Evolutionary conservation across 2,888 invertebrate genomes (phyloP), one percentile per base, ranked within the genome.

Genomic region (Pyrrhia umbra): DNA sequence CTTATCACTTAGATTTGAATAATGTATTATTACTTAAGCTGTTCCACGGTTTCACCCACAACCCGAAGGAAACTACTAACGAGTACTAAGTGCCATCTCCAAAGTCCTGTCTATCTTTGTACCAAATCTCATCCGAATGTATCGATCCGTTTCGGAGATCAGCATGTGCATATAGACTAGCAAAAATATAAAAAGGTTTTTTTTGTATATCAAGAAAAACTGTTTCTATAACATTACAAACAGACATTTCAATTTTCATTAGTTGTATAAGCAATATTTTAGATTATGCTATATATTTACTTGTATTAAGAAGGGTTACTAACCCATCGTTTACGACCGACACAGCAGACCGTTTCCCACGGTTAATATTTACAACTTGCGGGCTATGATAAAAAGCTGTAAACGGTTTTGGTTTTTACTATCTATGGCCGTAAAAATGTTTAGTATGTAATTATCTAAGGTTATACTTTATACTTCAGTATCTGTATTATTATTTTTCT

Each of bases 331-430:
- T 78, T 78, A 78, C 61, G 73, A 75, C 50, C 46, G 9, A 34
- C 20, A 43, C 50, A 42, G 62, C 27, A 47, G 47, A 55, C 67
- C 40, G 47, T 49, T 73, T 54, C 42, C 42, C 54, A 56, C 50
- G 27, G 52, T 64, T 46, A 50, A 59, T 65, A 76, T 78, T 78
- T 68, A 78, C 73, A 60, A 73, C 73, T 67, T 47, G 27, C 25
- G 18, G 43, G 58, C 40, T 64, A 62, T 66, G 58, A 66, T 74
- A 70, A 70, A 63, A 68, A 55, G 56, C 68, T 51, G 50, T 73
- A 59, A 76, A 75, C 52, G 42, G 21, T 52, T 55, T 37, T 58
- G 30, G 37, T 73, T 64, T 61, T 54, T 68, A 67, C 15, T 55
- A 56, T 72, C 45, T 49, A 21, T 57, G 2, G 10, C 37, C 57